Evolutionary conservation across 2,888 invertebrate genomes (phyloP), one percentile per base, ranked within the genome.

Genomic region (Troides aeacus): DNA sequence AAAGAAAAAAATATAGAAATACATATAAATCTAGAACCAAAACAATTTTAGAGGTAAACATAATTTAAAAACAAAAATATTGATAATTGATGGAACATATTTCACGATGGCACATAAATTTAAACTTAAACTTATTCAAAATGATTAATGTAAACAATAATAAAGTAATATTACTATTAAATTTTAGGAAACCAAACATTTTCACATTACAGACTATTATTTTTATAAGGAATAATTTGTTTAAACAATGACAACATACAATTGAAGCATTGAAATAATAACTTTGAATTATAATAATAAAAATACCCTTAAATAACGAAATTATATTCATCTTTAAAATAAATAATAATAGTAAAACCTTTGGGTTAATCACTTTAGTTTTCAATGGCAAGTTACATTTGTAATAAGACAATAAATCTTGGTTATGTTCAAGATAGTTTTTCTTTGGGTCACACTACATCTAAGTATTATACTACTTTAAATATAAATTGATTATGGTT

Each of bases 331-430:
- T 21, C 3, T 66, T 63, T 39, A 57, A 70, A 70, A 70, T 66
- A 67, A 70, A 63, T 64, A 63, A 70, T 62, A 23, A 62, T 50
- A 67, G 42, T 53, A 67, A 59, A 62, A 67, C 84, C 90, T 89
- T 89, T 88, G 89, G 89, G 81, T 78, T 81, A 79, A 87, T 88
- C 84, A 87, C 87, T 84, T 80, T 84, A 72, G 79, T 74, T 81
- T 77, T 81, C 73, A 84, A 87, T 88, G 89, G 89, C 89, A 89
- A 89, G 88, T 82, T 66, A 53, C n/a, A 30, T 30, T 58, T 23
- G 57, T 15, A 23, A 58, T 58, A 8, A 58, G n/a, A 53, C 53
- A 53, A 53, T 53, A n/a, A 18, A n/a, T 53, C 53, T n/a, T 18
- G 46, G 46, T 46, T 46, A 24, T n/a, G 39, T 64, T 21, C 57